Evolutionary conservation across 2,888 invertebrate genomes (phyloP), one percentile per base, ranked within the genome.

Genomic region (Calameuta filiformis): DNA sequence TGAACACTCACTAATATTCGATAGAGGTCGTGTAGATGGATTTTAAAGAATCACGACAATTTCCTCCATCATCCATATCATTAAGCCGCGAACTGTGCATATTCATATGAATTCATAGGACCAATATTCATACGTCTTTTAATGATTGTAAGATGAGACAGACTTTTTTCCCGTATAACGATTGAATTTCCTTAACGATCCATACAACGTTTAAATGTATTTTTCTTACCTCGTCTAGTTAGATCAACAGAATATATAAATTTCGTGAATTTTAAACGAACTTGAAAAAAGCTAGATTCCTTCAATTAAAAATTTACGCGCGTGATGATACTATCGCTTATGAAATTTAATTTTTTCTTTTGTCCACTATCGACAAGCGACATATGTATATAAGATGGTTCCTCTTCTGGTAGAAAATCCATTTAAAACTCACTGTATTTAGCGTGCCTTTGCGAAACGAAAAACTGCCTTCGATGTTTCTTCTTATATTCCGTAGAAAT

Each of bases 161-260:
- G 6, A 81, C 83, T 83, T 82, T 84, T 83, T 80, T 79, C 81
- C 80, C 85, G 83, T 77, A 80, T 81, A 83, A 79, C 80, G 75
- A 84, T 82, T 81, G 77, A 79, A 81, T 80, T 77, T 73, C 75
- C 71, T 31, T 4, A 71, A 78, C 77, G 76, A 83, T 87, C 86
- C 87, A 82, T 86, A 85, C 80, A 83, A 82, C 82, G 85, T 87
- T 86, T 85, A 83, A 79, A 84, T 83, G 86, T 86, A 87, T 89
- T 88, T 88, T 89, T 88, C 87, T 86, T 89, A 88, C 88, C 82
- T 85, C 78, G 79, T 80, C 76, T 74, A 81, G 34, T 71, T 71
- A 71, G 30, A 2, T 71, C 71, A 11, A 34, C 30, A 71, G 34
- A 71, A 11, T 15, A 71, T 74, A 74, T 40, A 77, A n/a, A 76